A percentile compares a stretch with the other conserved stretches of the same genome.
Evolutionary conservation across 2,888 invertebrate species (phyloP).

Genomic region (Protophormia terraenovae): DNA sequence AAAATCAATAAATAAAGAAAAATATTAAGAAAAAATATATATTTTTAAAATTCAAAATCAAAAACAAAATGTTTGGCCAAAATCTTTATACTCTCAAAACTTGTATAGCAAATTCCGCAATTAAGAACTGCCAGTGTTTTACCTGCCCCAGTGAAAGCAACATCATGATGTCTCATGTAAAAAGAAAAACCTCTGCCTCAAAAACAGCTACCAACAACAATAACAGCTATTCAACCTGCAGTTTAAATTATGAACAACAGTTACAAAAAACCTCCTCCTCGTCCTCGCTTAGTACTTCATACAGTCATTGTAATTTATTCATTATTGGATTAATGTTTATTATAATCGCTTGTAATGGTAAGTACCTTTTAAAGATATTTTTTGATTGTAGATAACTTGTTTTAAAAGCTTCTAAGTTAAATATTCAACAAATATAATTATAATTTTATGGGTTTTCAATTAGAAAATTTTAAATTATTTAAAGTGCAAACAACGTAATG

Average conservation of each 20-base stretch:
- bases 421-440: background rate
- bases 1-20: background rate
- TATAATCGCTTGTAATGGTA: slow-evolving; percentile 62
- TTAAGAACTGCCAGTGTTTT: slow-evolving; percentile 30
- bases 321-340: slow-evolving; percentile 56
- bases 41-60: background rate
- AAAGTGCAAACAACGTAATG: background rate
- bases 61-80: slow-evolving; percentile 48
- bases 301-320: slow-evolving; percentile 53
- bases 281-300: background rate
- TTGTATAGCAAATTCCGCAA: background rate
- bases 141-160: slow-evolving; percentile 43
- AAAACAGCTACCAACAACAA: background rate
- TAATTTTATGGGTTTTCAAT: background rate
- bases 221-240: slow-evolving; percentile 11
- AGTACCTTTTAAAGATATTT: slow-evolving; percentile 25
- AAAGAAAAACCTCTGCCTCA: slow-evolving; percentile 48
- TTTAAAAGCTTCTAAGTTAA: background rate
- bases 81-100: slow-evolving; percentile 19
- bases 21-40: background rate
- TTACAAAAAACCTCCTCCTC: background rate
- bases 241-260: slow-evolving; percentile 5
- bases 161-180: slow-evolving; percentile 50
- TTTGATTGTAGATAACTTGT: background rate
- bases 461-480: background rate